Conservation (phyloP, 2,797 vertebrate genomes). For the Gymnodraco acuticeps region DNA sequence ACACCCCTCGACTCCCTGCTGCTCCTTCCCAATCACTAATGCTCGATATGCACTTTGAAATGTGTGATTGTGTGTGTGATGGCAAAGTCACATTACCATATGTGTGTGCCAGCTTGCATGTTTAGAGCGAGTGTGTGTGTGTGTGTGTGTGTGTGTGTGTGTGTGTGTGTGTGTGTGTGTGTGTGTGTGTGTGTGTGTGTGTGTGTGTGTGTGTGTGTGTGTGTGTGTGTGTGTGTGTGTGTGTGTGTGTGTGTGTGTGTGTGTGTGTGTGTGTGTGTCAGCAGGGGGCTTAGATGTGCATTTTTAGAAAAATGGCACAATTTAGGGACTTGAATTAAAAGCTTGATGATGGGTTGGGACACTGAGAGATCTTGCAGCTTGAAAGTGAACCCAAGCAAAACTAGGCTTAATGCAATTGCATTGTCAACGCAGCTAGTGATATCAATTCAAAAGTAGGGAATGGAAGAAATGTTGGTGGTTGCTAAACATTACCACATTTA, state of each 20-base stretch:
- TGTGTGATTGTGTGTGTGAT: conserved; percentile 24
- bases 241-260: conserved; percentile 20
- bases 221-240: conserved; percentile 15
- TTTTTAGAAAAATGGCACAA: conserved; percentile 26
- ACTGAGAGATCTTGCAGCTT: conserved; percentile 14
- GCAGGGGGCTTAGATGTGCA: conserved; percentile 23
- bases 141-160: conserved; percentile 5
- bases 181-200: conserved; percentile 9
- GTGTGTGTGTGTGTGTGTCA: conserved; percentile 5
- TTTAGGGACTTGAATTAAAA: conserved; percentile 19
- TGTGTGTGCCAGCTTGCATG: conserved; percentile 31
- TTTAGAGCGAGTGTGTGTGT: conserved; percentile 18
- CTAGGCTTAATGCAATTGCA: conserved; percentile 35
- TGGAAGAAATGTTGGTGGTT: neutral
- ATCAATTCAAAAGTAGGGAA: neutral
- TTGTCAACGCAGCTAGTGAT: conserved; percentile 10
- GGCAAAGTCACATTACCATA: conserved; percentile 50
- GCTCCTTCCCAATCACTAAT: conserved; percentile 50
- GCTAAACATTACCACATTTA: too few relatives aligned
- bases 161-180: conserved; percentile 6
- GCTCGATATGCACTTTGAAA: conserved; percentile 56
- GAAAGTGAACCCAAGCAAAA: conserved; percentile 12
- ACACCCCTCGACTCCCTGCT: conserved; percentile 47
- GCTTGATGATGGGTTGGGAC: conserved; percentile 14
- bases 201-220: conserved; percentile 16